Evolutionary conservation across 2,797 vertebrate genomes (phyloP).

Genomic region (Okamejei kenojei): DNA sequence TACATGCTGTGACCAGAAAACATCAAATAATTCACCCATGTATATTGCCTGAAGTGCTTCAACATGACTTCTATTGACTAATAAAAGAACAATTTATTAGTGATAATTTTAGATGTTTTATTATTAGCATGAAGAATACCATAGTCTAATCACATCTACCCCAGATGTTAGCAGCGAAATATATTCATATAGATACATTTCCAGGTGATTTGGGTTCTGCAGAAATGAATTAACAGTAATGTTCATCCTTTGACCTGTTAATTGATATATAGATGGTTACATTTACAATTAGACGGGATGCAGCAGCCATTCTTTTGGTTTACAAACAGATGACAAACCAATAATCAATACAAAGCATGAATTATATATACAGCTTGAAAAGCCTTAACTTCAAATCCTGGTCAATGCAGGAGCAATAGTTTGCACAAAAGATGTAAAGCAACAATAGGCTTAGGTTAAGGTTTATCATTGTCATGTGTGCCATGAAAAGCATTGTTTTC

Average conservation of each 20-base stretch:
- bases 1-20: slow-evolving; percentile 4
- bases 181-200: not conserved
- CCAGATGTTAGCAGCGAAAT: not conserved
- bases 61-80: not conserved
- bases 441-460: not conserved
- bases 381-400: not conserved
- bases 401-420: not conserved
- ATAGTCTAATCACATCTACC: not conserved
- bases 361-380: not conserved
- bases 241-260: not conserved
- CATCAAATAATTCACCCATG: not conserved
- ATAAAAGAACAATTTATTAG: not conserved
- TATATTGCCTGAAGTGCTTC: not conserved
- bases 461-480: no score
- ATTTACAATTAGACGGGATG: not conserved
- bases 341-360: not conserved
- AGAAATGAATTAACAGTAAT: not conserved
- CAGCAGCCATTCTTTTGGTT: not conserved
- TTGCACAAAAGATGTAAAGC: not conserved
- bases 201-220: not conserved
- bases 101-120: not conserved
- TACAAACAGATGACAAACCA: not conserved
- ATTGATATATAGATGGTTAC: not conserved
- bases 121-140: not conserved
- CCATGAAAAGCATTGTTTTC: no score